Evolutionary conservation across 2,888 invertebrate genomes (phyloP).

Genomic region (Cantharis lateralis): DNA sequence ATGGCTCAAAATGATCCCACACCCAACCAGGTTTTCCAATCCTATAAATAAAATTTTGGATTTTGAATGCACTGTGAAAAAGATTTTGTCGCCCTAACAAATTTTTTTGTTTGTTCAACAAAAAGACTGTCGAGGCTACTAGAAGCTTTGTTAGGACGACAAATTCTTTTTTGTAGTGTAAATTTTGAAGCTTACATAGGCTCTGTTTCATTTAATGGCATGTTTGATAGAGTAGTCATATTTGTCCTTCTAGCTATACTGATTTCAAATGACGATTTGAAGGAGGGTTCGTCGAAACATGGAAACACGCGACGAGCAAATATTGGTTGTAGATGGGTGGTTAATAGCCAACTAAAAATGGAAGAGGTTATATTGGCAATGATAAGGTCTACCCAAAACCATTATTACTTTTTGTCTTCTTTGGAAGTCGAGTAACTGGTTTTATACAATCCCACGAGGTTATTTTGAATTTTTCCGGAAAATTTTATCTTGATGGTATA

Average conservation of each 20-base stretch:
- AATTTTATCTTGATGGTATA: conserved; percentile 64
- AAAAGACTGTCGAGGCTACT: too few species aligned
- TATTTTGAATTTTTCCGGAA: conserved; percentile 62
- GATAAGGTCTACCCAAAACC: not conserved
- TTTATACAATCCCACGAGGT: conserved; percentile 70
- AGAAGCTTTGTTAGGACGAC: too few species aligned
- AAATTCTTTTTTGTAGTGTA: too few species aligned
- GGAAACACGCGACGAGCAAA: conserved; percentile 71
- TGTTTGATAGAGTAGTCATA: conserved; percentile 71
- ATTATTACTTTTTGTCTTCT: conserved; percentile 58
- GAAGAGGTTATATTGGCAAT: not conserved
- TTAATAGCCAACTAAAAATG: conserved; percentile 61
- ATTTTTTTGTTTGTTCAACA: too few species aligned
- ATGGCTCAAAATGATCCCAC: conserved; percentile 66
- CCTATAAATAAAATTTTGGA: conserved; percentile 39
- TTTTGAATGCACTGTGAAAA: not conserved
- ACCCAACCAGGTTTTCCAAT: conserved; percentile 59
- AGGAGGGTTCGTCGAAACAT: conserved; percentile 78
- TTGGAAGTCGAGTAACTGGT: conserved; percentile 62
- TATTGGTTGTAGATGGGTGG: conserved; percentile 70
- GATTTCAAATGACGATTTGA: conserved; percentile 77
- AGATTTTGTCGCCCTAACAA: too few species aligned
- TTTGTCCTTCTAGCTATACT: conserved; percentile 69
- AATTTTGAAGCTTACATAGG: conserved; percentile 57
- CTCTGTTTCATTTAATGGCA: conserved; percentile 64